Evolutionary conservation across 2,797 vertebrate species (phyloP).

Genomic region (Paguma larvata): DNA sequence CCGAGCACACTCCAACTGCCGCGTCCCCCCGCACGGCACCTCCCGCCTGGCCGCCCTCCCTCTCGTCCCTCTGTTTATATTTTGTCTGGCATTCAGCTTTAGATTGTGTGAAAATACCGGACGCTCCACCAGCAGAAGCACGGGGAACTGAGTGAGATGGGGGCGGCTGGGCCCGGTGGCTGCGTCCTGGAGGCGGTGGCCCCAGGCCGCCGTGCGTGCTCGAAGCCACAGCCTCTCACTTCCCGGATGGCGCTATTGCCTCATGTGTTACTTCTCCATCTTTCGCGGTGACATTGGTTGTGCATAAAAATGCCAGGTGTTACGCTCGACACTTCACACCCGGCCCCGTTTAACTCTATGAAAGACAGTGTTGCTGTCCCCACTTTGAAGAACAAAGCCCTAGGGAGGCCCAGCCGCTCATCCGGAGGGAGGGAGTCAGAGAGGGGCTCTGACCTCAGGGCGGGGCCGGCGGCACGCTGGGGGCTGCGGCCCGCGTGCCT

Average conservation of each 20-base stretch:
- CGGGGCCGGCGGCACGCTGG: rapidly evolving
- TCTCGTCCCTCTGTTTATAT: neutral
- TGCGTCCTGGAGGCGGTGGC: rapidly evolving
- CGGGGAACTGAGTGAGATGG: rapidly evolving
- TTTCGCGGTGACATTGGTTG: neutral
- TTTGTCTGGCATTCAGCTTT: constrained; percentile 31
- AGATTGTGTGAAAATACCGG: neutral
- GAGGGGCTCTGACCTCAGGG: neutral
- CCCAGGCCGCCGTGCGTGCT: rapidly evolving
- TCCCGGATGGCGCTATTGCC: rapidly evolving
- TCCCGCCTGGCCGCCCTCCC: rapidly evolving
- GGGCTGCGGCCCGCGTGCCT: rapidly evolving
- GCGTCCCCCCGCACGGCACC: rapidly evolving
- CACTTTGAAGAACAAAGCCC: neutral
- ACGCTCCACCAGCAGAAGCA: neutral
- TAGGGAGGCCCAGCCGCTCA: neutral
- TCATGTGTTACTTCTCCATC: rapidly evolving
- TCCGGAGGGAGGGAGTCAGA: neutral
- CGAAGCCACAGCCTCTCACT: rapidly evolving
- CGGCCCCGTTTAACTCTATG: no score
- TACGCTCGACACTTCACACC: neutral
- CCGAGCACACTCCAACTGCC: neutral
- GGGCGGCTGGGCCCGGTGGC: neutral
- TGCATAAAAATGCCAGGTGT: no score
- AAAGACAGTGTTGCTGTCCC: neutral